These are phyloP conservation scores for Coenonympha arcania DNA, from an alignment of 2,888 invertebrate genomes.

Conservation along the genomic window DNA sequence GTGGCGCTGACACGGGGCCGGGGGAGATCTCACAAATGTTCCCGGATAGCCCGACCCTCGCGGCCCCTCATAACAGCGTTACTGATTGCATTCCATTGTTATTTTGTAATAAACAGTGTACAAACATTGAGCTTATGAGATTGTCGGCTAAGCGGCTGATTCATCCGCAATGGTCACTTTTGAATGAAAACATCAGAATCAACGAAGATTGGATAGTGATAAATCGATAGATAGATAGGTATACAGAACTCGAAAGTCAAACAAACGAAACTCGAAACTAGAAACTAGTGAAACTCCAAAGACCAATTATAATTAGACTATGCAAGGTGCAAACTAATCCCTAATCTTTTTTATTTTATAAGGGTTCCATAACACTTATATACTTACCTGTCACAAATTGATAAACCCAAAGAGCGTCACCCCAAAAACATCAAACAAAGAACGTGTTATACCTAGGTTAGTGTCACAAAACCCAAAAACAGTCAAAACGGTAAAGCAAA, in stretches of 20 bases:
- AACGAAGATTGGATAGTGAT: no score
- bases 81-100: constrained; percentile 67
- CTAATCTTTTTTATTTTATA: no score
- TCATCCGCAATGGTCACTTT: not conserved
- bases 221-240: no score
- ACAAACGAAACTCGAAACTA: no score
- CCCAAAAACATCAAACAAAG: not conserved
- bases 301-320: no score
- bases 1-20: constrained; percentile 40
- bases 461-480: not conserved
- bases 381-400: no score
- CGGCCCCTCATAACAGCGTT: constrained; percentile 50
- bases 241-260: no score
- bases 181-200: not conserved
- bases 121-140: constrained; percentile 42
- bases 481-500: not conserved
- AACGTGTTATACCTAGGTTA: not conserved
- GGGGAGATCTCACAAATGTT: constrained; percentile 45
- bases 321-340: no score
- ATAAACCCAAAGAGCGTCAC: no score
- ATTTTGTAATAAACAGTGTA: constrained; percentile 53
- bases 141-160: not conserved
- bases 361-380: no score
- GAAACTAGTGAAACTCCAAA: no score
- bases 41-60: constrained; percentile 50